phyloP scores from a whole-genome alignment of 2,888 invertebrate species.

The Acleris emargana region DNA sequence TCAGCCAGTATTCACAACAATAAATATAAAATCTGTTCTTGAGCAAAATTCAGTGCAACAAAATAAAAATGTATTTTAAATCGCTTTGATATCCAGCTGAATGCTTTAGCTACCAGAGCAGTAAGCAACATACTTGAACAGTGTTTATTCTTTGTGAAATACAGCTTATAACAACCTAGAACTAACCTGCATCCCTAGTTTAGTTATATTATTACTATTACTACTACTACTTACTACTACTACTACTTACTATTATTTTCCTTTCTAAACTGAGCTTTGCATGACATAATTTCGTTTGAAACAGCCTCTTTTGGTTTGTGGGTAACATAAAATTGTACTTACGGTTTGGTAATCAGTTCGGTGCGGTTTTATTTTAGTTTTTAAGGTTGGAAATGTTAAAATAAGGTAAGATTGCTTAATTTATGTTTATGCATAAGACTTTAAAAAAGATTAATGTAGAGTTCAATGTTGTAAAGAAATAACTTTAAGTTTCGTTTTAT shows the following conservation, averaged over 20 bases:
- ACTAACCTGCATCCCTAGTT: constrained; percentile 34
- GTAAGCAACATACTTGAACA: background rate
- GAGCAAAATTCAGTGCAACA: too few species aligned
- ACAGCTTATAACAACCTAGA: constrained; percentile 28
- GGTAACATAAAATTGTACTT: constrained; percentile 43
- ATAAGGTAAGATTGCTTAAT: constrained; percentile 10
- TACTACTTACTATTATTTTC: too few species aligned
- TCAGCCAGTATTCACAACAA: constrained; percentile 3
- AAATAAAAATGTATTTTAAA: too few species aligned
- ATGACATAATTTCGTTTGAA: constrained; percentile 67
- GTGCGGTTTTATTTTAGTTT: constrained; percentile 1
- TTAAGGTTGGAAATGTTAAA: constrained; percentile 13
- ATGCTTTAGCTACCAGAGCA: background rate
- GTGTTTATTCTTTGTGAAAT: constrained; percentile 23
- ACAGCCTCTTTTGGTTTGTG: constrained; percentile 82
- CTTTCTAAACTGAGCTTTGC: constrained; percentile 60
- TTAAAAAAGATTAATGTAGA: too few species aligned
- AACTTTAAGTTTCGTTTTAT: background rate
- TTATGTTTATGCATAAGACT: too few species aligned
- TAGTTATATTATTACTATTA: too few species aligned
- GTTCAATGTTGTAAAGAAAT: too few species aligned
- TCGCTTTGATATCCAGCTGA: too few species aligned
- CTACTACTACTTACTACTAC: too few species aligned
- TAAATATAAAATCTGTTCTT: background rate
- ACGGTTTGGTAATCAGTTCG: constrained; percentile 38